phyloP scores from a whole-genome alignment of 2,888 invertebrate genomes.

The Cryptocheilus praepositus region DNA sequence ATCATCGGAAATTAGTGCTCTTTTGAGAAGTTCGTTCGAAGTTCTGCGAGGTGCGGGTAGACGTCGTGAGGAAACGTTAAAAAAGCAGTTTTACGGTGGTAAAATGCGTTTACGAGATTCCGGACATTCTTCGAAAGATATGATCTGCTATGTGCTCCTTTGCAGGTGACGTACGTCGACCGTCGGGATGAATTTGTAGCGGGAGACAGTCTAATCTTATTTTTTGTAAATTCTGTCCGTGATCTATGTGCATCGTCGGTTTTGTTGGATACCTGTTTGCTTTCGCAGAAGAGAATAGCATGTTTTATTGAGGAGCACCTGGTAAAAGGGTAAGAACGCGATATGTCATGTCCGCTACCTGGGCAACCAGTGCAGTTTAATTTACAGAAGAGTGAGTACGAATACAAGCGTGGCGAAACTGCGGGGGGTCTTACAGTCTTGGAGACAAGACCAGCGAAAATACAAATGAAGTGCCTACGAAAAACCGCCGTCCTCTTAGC shows the following conservation, averaged over 20 bases:
- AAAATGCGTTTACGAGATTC: too few relatives aligned
- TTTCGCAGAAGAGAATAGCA: neutral
- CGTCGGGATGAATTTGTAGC: too few relatives aligned
- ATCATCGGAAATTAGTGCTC: constrained; percentile 54
- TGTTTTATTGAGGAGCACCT: constrained; percentile 50
- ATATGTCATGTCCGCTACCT: constrained; percentile 53
- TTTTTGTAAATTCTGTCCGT: too few relatives aligned
- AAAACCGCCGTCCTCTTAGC: constrained; percentile 25
- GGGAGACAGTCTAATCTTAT: too few relatives aligned
- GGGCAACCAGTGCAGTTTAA: constrained; percentile 50
- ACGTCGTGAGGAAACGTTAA: neutral
- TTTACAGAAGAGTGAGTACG: constrained; percentile 57
- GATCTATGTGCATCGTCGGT: too few relatives aligned
- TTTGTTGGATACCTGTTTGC: too few relatives aligned
- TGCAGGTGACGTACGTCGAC: too few relatives aligned
- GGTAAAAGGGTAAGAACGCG: constrained; percentile 45
- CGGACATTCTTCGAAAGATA: too few relatives aligned
- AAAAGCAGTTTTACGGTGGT: too few relatives aligned
- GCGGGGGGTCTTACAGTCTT: constrained; percentile 55
- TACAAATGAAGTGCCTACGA: constrained; percentile 54
- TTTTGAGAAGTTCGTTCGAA: constrained; percentile 48
- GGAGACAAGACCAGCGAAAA: constrained; percentile 54
- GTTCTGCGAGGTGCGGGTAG: constrained; percentile 14
- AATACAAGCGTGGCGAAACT: constrained; percentile 60
- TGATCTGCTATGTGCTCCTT: too few relatives aligned